Evolutionary conservation across 2,113 vertebrate genomes (phyloP).

Genomic region (Mola mola): DNA sequence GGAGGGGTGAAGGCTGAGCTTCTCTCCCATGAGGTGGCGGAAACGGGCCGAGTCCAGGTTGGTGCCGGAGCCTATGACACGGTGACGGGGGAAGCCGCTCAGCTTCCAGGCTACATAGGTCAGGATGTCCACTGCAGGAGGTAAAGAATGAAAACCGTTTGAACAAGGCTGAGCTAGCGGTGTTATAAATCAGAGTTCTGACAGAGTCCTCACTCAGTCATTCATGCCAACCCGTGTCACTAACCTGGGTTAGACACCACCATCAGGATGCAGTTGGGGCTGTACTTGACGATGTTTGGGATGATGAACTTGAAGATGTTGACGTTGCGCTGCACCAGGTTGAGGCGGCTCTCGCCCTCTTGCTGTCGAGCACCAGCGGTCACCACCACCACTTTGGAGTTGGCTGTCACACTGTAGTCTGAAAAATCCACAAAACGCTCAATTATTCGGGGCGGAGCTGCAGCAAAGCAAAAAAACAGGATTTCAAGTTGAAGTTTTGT

Average conservation of each 20-base stretch:
- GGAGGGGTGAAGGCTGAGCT: constrained; percentile 88
- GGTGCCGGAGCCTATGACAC: constrained; percentile 95
- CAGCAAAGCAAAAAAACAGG: background rate
- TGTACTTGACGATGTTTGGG: constrained; percentile 97
- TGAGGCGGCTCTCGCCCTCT: constrained; percentile 97
- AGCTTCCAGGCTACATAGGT: constrained; percentile 99
- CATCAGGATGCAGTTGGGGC: constrained; percentile 93
- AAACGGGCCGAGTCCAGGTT: constrained; percentile 97
- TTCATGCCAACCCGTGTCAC: background rate
- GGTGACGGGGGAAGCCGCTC: constrained; percentile 95
- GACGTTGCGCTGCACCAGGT: constrained; percentile 97
- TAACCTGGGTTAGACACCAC: constrained; percentile 97
- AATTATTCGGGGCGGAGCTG: background rate
- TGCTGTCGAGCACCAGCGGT: constrained; percentile 97
- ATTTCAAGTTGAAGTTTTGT: background rate
- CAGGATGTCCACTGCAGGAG: constrained; percentile 90
- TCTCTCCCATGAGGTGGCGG: constrained; percentile 95
- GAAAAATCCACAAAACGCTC: constrained; percentile 29
- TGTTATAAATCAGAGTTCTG: too few species aligned
- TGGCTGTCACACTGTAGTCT: constrained; percentile 96
- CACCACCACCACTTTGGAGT: constrained; percentile 95
- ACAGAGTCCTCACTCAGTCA: too few species aligned
- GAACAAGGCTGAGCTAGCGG: too few species aligned
- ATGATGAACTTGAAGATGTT: constrained; percentile 99
- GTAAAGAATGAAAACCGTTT: background rate